Conservation (phyloP, 2,888 invertebrate species). For the Lasioglossum calceatum region DNA sequence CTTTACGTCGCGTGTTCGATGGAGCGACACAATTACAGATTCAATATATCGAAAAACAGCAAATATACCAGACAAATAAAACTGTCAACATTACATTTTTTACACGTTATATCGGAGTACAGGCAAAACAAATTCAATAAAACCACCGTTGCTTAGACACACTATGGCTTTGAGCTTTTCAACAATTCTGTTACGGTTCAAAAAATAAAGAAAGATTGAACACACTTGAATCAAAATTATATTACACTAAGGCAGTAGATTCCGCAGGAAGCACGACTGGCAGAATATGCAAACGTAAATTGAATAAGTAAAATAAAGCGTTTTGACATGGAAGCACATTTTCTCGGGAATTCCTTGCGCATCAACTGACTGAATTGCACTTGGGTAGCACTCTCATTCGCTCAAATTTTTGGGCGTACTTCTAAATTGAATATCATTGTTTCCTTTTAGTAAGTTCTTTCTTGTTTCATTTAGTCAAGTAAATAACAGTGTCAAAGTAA, state of each 20-base stretch:
- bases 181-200: background rate
- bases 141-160: background rate
- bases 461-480: background rate
- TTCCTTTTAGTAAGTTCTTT: background rate
- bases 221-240: background rate
- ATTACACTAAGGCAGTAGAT: background rate
- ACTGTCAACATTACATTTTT: background rate
- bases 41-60: background rate
- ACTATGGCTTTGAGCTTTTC: background rate
- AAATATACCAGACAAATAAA: background rate
- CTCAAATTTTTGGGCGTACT: background rate
- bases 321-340: background rate
- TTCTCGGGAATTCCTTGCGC: background rate
- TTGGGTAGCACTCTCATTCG: background rate
- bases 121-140: background rate
- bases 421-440: background rate
- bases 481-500: background rate
- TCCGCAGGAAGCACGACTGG: background rate
- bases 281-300: background rate
- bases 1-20: background rate
- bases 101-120: background rate
- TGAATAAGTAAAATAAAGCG: slow-evolving; percentile 8
- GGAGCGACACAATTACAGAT: background rate
- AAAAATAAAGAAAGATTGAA: background rate
- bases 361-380: background rate